Base-by-base conservation (phyloP, 2,888 invertebrate genomes). In the Epistrophe grossulariae region DNA sequence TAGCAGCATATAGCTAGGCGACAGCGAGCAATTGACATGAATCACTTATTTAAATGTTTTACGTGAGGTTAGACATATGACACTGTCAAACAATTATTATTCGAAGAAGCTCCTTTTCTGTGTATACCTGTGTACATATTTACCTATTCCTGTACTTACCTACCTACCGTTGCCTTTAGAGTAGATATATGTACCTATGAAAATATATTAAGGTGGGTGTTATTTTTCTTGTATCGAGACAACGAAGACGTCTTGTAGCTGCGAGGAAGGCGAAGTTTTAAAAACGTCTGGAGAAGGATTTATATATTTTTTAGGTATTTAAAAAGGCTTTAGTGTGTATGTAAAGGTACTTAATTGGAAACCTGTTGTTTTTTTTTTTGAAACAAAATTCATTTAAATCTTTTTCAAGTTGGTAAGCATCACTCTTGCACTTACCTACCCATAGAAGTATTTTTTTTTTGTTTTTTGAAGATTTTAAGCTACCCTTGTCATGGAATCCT, bases 11-110 rank as follows among this genome's bases (percentile, higher is more conserved):
- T 24, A 24, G 24, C 24, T 74, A 70, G 74, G 79, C 83, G 83
- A 83, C 74, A 82, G 60, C 48, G 60, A 76, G 66, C 79, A 83
- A 87, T 83, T 87, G 83, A 83, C 83, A 79, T 83, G 83, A 83
- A 83, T 83, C 78, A 87, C 83, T 87, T 87, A 87, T 87, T 87
- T 87, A 83, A 87, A 87, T 87, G 87, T 50, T 70, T 76, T 79
- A 83, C 85, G 85, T 87, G 82, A 73, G 82, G 48, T 17, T 48
- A 17, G 48, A 48, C 48, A 48, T 48, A 48, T 48, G 17, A 48
- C 17, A 48, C 17, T 10, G 10, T 48, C 17, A 48, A 17, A 48
- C 17, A 48, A 50, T 50, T 50, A 50, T 50, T 50, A 50, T 17
- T 19, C 48, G 19, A 50, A 50, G 19, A 50, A 48, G 50, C 19